Evolutionary conservation across 92 coral and sea anemone genomes (phyloP).

Genomic region (Porites lobata): DNA sequence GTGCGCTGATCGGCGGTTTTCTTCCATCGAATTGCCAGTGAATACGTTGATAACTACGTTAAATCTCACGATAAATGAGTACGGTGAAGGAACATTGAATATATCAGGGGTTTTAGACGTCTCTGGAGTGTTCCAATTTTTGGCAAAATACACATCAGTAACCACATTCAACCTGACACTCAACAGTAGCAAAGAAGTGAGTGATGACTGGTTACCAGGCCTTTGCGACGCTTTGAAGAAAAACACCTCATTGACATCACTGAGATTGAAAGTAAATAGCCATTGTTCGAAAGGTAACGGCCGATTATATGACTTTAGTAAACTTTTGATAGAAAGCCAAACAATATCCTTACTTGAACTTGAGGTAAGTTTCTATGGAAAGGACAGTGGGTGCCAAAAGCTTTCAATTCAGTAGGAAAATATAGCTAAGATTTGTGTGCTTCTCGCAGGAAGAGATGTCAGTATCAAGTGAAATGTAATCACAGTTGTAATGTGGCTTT

Average conservation of each 20-base stretch:
- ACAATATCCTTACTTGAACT: background rate
- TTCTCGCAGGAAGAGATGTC: too few species aligned
- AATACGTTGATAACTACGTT: background rate
- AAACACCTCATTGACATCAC: background rate
- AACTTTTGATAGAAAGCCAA: background rate
- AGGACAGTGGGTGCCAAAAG: background rate
- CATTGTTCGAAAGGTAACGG: background rate
- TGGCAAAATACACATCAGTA: background rate
- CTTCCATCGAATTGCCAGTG: fast-evolving
- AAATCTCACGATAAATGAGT: background rate
- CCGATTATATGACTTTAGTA: background rate
- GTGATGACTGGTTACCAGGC: background rate
- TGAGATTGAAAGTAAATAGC: background rate
- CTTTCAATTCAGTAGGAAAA: too few species aligned
- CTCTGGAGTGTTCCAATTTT: too few species aligned
- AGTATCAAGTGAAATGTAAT: too few species aligned
- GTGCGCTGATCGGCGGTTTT: fast-evolving
- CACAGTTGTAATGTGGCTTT: too few species aligned
- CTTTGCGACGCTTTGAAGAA: background rate
- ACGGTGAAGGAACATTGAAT: too few species aligned
- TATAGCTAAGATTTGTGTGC: too few species aligned
- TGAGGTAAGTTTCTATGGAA: conserved; percentile 7
- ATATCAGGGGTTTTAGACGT: fast-evolving
- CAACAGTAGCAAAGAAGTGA: background rate
- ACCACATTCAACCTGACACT: background rate